These are phyloP conservation scores for Azorinus chamasolen DNA, from an alignment of 2,888 invertebrate species.

Conservation along the genomic window DNA sequence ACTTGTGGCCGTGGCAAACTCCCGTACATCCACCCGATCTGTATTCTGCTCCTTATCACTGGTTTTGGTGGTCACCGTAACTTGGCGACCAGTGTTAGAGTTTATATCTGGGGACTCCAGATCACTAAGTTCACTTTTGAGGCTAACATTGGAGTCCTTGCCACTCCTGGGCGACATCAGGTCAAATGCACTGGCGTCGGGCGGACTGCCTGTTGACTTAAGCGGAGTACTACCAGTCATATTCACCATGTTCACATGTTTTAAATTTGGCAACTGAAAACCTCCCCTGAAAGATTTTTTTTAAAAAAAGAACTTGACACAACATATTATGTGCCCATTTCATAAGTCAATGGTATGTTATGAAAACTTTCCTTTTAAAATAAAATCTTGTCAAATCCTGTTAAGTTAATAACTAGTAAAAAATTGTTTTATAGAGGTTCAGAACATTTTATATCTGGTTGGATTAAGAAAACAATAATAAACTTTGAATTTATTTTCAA, in stretches of 20 bases:
- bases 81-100: conserved; percentile 53
- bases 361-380: no score
- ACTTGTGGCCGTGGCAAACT: conserved; percentile 83
- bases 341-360: no score
- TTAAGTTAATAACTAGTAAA: no score
- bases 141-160: conserved; percentile 82
- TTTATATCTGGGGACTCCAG: conserved; percentile 75
- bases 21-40: conserved; percentile 77
- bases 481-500: no score
- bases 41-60: conserved; percentile 83
- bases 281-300: conserved; percentile 73
- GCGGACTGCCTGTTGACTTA: conserved; percentile 87
- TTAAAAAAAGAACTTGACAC: no score
- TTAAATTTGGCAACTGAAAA: conserved; percentile 80
- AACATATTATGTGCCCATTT: no score
- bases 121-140: conserved; percentile 84
- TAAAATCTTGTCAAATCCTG: no score
- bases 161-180: conserved; percentile 82
- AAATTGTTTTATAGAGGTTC: no score
- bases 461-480: no score
- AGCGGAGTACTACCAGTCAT: conserved; percentile 88
- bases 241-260: conserved; percentile 76
- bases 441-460: no score
- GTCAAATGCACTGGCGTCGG: conserved; percentile 84
- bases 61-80: conserved; percentile 65